A percentile compares a stretch with the other conserved stretches of the same genome.
Conservation (phyloP, 2,888 invertebrate species). For the Drosophila hamatofila region DNA sequence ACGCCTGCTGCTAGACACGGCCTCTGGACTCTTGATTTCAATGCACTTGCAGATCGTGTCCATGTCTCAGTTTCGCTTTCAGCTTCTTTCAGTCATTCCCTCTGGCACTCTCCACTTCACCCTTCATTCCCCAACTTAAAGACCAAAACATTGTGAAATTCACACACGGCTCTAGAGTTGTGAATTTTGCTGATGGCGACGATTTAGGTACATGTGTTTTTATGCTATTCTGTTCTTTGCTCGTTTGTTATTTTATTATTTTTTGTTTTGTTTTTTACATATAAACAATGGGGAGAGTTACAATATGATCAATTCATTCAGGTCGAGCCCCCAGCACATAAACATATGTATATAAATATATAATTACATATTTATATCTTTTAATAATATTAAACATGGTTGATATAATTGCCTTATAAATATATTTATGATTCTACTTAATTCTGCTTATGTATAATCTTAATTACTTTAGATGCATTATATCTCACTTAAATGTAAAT, state of each 20-base stretch:
- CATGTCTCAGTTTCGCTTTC: constrained; percentile 17
- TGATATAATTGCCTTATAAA: too few relatives aligned
- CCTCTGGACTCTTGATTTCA: constrained; percentile 16
- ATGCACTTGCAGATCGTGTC: constrained; percentile 30
- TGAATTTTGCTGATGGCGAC: constrained; percentile 58
- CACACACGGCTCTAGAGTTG: constrained; percentile 32
- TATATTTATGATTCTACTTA: too few relatives aligned
- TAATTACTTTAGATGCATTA: too few relatives aligned
- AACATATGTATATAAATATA: background rate
- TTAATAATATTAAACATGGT: too few relatives aligned
- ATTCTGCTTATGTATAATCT: too few relatives aligned
- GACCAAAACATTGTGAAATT: constrained; percentile 38
- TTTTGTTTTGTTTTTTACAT: background rate
- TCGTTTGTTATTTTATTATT: background rate
- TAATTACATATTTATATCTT: too few relatives aligned
- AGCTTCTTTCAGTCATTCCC: background rate
- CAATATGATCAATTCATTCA: constrained; percentile 4
- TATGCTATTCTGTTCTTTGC: background rate
- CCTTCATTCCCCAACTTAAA: background rate
- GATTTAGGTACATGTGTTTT: constrained; percentile 55
- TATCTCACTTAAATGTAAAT: too few relatives aligned
- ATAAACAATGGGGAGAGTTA: constrained; percentile 5
- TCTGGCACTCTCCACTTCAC: background rate
- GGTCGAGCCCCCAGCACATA: background rate
- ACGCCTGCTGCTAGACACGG: constrained; percentile 40